Base-by-base conservation (phyloP, 2,888 invertebrate genomes). In the Pandemis heparana region DNA sequence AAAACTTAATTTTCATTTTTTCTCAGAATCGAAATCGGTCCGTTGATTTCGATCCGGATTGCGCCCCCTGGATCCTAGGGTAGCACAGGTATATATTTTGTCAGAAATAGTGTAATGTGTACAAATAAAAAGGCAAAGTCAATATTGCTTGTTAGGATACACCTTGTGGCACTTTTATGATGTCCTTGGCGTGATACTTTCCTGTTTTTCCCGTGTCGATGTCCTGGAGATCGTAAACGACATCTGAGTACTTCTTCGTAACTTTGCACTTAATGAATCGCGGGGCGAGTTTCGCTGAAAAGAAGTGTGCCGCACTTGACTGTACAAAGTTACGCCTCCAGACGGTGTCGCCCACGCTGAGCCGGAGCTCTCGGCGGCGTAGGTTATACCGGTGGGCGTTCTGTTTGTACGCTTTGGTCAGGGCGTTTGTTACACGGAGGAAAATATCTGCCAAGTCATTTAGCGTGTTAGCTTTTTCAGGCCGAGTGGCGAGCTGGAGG, bases 101-200 rank as follows among this genome's bases (percentile, higher is more conserved):
- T 39, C 6, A 7, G 6, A 51, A 16, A 4, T 14, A 16, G 7
- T n/a, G 51, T 5, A 4, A 51, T n/a, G n/a, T n/a, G n/a, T n/a
- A n/a, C n/a, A 51, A 51, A 51, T n/a, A 51, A 51, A 51, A 51
- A 51, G 2, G 1, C 16, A 5, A 8, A 12, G 6, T 5, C 3
- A 51, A 12, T 51, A 16, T 6, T 16, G n/a, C 5, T 5, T n/a
- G 16, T n/a, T 51, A 14, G 8, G 5, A 51, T n/a, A 51, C 51
- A 51, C 51, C 51, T 16, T 1, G 1, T n/a, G n/a, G 51, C n/a
- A 16, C 14, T 51, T 51, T 51, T 51, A 66, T 41, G 5, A 70
- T 70, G 14, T 67, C 56, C 41, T 67, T 67, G 1, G 18, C 67
- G 10, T 67, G 67, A 53, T 67, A 67, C 56, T 67, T 67, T n/a